Conservation (phyloP, 2,797 vertebrate genomes). For the Acipenser oxyrinchus region DNA sequence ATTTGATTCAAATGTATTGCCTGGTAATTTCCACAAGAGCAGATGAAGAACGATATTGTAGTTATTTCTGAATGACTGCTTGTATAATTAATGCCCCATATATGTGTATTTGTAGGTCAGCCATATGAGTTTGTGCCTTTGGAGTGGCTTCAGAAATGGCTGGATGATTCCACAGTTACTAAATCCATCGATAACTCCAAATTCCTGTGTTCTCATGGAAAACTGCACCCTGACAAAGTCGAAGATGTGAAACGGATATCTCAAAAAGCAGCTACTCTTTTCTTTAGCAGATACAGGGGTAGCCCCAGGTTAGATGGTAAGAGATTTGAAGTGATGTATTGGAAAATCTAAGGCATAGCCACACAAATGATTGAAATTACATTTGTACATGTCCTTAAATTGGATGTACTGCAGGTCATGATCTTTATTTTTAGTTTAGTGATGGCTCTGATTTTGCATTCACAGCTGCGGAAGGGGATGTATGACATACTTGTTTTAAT, state of each 20-base stretch:
- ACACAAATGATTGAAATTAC: too few relatives aligned
- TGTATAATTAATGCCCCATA: too few relatives aligned
- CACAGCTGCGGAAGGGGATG: too few relatives aligned
- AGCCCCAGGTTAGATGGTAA: constrained; percentile 83
- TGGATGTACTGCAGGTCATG: too few relatives aligned
- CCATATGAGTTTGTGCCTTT: constrained; percentile 86
- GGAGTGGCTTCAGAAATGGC: constrained; percentile 95
- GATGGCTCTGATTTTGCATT: too few relatives aligned
- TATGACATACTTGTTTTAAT: too few relatives aligned
- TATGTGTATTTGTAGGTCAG: constrained; percentile 52
- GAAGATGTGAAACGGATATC: constrained; percentile 85
- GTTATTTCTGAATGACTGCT: too few relatives aligned
- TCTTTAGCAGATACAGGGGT: constrained; percentile 80
- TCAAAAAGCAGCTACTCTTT: constrained; percentile 68
- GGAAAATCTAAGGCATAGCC: not conserved
- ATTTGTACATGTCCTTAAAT: too few relatives aligned
- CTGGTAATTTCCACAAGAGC: too few relatives aligned
- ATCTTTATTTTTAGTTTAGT: too few relatives aligned
- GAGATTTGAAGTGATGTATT: constrained; percentile 9
- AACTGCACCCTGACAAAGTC: constrained; percentile 87
- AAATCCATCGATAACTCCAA: constrained; percentile 85
- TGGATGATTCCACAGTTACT: constrained; percentile 87
- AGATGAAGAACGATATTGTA: too few relatives aligned
- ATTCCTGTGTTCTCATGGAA: constrained; percentile 82
- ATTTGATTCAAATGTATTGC: too few relatives aligned